A percentile compares a stretch with the other conserved stretches of the same genome.
These are phyloP conservation scores for Trilocha varians DNA, from an alignment of 2,888 invertebrate species.

Conservation along the genomic window DNA sequence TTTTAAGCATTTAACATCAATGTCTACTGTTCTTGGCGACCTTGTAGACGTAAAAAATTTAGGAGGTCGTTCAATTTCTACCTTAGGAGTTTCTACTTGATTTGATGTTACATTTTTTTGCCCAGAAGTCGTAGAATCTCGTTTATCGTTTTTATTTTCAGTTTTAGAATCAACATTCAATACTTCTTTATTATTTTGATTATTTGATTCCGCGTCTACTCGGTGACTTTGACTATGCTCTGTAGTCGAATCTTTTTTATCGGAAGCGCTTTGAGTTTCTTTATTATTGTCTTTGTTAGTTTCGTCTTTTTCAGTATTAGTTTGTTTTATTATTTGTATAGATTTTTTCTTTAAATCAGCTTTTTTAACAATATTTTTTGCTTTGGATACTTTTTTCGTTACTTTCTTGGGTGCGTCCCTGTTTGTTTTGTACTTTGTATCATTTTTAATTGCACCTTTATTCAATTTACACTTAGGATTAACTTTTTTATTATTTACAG, in stretches of 20 bases:
- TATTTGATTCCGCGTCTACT: constrained; percentile 9
- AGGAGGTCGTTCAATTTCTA: constrained; percentile 55
- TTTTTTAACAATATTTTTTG: constrained; percentile 42
- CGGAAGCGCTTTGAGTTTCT: constrained; percentile 12
- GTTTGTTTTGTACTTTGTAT: constrained; percentile 60
- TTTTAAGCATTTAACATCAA: constrained; percentile 63
- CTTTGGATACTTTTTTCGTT: constrained; percentile 37
- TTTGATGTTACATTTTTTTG: constrained; percentile 17
- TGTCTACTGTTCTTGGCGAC: constrained; percentile 58
- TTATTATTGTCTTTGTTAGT: constrained; percentile 11
- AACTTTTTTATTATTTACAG: constrained; percentile 31
- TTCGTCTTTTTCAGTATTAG: constrained; percentile 16
- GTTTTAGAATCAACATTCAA: constrained; percentile 14
- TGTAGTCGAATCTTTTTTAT: constrained; percentile 10
- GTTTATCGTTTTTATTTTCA: constrained; percentile 15
- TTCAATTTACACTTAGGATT: constrained; percentile 24
- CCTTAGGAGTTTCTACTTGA: constrained; percentile 41
- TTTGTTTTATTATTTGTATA: constrained; percentile 16
- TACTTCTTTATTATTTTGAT: constrained; percentile 16
- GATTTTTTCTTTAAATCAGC: constrained; percentile 37
- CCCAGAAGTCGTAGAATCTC: constrained; percentile 12
- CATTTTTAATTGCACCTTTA: constrained; percentile 31
- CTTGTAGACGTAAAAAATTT: constrained; percentile 63
- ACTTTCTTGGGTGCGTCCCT: constrained; percentile 41
- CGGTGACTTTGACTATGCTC: constrained; percentile 6